A percentile compares a stretch with the other conserved stretches of the same genome.
phyloP scores from a whole-genome alignment of 2,797 vertebrate species.

The Hemibagrus guttatus region DNA sequence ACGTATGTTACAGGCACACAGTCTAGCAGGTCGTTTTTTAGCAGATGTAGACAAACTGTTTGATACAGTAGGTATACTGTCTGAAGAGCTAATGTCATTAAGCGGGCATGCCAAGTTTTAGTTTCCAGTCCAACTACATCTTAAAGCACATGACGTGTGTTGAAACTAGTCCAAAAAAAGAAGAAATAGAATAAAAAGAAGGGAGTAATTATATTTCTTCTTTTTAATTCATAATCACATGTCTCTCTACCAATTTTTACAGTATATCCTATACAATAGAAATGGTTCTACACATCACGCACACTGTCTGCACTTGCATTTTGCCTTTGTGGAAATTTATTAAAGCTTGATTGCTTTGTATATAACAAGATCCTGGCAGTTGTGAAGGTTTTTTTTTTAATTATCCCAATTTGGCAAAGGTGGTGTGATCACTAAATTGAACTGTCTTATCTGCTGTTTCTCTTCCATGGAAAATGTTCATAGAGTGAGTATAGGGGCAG shows the following conservation, averaged over 20 bases:
- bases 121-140: not conserved
- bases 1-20: not conserved
- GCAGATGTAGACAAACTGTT: not conserved
- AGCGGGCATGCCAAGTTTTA: not conserved
- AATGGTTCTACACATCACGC: not conserved
- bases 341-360: not conserved
- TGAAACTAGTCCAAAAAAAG: not conserved
- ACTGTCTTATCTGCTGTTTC: not conserved
- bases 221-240: not conserved
- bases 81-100: not conserved
- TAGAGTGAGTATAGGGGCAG: not conserved
- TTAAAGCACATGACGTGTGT: not conserved
- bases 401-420: not conserved
- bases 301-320: no score
- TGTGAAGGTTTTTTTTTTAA: not conserved
- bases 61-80: not conserved
- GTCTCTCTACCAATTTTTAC: not conserved
- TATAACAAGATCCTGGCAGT: not conserved
- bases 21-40: not conserved
- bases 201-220: not conserved
- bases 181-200: not conserved
- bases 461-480: not conserved
- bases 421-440: not conserved
- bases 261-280: not conserved
- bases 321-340: not conserved